phyloP scores from a whole-genome alignment of 1,140 invertebrate species.

The Piezodorus guildinii region DNA sequence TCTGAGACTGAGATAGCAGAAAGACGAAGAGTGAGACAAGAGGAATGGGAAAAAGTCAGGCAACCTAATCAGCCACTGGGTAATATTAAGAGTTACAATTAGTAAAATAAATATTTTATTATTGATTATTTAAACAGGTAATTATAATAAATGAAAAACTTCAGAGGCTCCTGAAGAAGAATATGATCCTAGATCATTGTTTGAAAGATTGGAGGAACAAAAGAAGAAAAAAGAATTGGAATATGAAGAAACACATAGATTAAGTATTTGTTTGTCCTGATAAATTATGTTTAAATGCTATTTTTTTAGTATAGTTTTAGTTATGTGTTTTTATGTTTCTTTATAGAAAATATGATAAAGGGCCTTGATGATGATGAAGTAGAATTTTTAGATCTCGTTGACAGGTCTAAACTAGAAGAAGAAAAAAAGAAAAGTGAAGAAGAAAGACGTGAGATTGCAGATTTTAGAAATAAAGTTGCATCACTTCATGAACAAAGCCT shows the following conservation, averaged over 20 bases:
- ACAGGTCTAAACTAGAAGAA: slow-evolving; percentile 69
- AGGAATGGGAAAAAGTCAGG: slow-evolving; percentile 89
- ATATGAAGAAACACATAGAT: slow-evolving; percentile 86
- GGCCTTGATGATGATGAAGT: slow-evolving; percentile 91
- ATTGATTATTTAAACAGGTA: no score
- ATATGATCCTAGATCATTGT: slow-evolving; percentile 68
- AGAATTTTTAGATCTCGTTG: slow-evolving; percentile 80
- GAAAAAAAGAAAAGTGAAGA: slow-evolving; percentile 68
- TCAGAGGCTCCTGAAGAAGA: slow-evolving; percentile 74
- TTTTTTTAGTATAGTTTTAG: slow-evolving; percentile 51
- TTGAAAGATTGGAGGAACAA: slow-evolving; percentile 80
- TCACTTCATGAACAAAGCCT: slow-evolving; percentile 60
- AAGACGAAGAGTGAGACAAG: slow-evolving; percentile 61
- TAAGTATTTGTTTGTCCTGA: slow-evolving; percentile 50
- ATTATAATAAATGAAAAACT: slow-evolving; percentile 25
- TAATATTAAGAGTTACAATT: slow-evolving; percentile 33
- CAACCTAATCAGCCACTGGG: slow-evolving; percentile 77
- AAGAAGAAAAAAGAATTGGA: slow-evolving; percentile 81
- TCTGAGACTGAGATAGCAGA: slow-evolving; percentile 75
- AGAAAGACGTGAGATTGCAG: slow-evolving; percentile 67
- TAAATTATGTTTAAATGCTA: not conserved
- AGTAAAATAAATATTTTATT: not conserved
- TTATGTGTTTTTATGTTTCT: slow-evolving; percentile 44
- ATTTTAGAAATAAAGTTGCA: slow-evolving; percentile 70
- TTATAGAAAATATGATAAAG: slow-evolving; percentile 84